A percentile compares a stretch with the other conserved stretches of the same genome.
Conservation (phyloP, 2,888 invertebrate genomes). For the Pachycephus smyrnensis region DNA sequence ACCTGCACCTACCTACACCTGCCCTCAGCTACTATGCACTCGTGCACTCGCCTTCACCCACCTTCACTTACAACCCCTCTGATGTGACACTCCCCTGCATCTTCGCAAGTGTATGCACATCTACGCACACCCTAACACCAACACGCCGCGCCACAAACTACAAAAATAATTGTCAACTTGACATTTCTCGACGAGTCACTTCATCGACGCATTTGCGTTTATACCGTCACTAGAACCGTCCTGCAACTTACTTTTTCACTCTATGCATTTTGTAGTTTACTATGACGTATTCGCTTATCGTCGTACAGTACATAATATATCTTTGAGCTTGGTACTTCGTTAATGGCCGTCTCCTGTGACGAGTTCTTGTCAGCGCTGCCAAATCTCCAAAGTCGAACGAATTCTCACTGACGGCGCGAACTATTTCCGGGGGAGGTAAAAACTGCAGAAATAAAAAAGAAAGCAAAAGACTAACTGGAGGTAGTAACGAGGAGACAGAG, state of each 20-base stretch:
- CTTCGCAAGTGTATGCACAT: not conserved
- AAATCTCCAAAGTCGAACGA: not conserved
- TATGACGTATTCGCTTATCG: not conserved
- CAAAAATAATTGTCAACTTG: constrained; percentile 40
- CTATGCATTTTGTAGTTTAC: not conserved
- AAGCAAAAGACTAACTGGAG: too few species aligned
- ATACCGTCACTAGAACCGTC: not conserved
- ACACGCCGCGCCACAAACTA: constrained; percentile 25
- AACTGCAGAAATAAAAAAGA: not conserved
- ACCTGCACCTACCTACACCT: constrained; percentile 27
- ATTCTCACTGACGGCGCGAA: not conserved
- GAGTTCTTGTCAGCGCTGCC: not conserved
- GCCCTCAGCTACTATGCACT: constrained; percentile 8
- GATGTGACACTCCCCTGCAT: constrained; percentile 11
- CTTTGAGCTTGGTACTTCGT: not conserved
- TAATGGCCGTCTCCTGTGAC: not conserved
- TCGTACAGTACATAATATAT: not conserved
- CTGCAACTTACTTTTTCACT: not conserved
- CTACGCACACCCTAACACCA: not conserved
- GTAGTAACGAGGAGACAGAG: too few species aligned
- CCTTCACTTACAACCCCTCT: constrained; percentile 23
- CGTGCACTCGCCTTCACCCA: constrained; percentile 21
- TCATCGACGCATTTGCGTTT: not conserved
- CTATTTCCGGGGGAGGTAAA: not conserved
- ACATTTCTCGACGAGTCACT: constrained; percentile 24